Base-by-base conservation (phyloP, 1,140 invertebrate species). In the Pomacea maculata region DNA sequence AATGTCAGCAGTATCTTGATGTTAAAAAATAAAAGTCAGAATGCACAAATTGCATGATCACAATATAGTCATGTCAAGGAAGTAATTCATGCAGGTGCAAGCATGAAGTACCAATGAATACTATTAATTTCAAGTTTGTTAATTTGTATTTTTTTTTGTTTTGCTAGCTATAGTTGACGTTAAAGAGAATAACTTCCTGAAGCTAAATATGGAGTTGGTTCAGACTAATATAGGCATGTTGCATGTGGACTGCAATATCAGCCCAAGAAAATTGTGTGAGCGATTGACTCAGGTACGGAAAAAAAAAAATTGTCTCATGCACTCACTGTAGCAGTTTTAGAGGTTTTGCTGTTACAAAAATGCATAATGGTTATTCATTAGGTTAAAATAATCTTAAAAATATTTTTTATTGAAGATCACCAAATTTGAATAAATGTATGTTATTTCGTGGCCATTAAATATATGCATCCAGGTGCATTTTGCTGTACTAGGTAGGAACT, bases 211-310 rank as follows among this genome's bases (percentile, higher is more conserved):
- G n/a, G 88, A 92, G 10, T 92, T 87, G 9, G 92, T 95, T 5
- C 94, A 96, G 81, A 95, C 95, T 1, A 97, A 97, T 87, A 97
- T 97, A 81, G 88, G 97, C 14, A 93, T 96, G 83, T 87, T 97
- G 12, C 91, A 94, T 19, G 89, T 96, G 2, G 89, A 92, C 75
- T 88, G 91, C 0, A 85, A 91, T 55, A 86, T 95, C 4, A 89
- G 88, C 0, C 91, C 94, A 6, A 87, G 84, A 77, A 90, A 94
- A n/a, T 93, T 96, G 79, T 90, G 93, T 77, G 68, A 92, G 4
- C 92, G 94, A 80, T 88, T 96, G 19, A 89, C 87, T 8, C 83
- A 86, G 78, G 92, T 95, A 63, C 87, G 90, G 84, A 55, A 34
- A 17, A 55, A 21, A n/a, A 19, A n/a, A 77, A 45, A 1, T 45